Base-by-base conservation (phyloP, 2,113 vertebrate genomes). In the Myrmophylax atrothorax region DNA sequence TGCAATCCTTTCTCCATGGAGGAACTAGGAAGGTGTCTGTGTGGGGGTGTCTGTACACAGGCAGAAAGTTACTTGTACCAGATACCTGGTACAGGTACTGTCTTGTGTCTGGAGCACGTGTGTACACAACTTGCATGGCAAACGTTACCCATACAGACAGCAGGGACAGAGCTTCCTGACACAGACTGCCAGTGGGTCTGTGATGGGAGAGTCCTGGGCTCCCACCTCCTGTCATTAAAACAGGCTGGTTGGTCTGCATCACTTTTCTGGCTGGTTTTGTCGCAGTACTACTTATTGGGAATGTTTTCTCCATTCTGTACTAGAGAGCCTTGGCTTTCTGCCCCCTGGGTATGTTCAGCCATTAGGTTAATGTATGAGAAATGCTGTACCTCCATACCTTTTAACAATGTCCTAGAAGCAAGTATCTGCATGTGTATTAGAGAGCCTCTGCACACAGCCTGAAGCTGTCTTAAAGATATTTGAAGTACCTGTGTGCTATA, bases 221-320 rank as follows among this genome's bases (percentile, higher is more conserved):
- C 24, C 0, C 0, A 14, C 14, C 19, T 84, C 59, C 24, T 73
- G 33, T 47, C 20, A 5, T 52, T 75, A 18, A 31, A 78, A 60
- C 10, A 25, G 33, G 10, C 53, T 76, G 23, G 12, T 37, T 80
- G 31, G 16, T 79, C 62, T 83, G 25, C 9, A 12, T 42, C 4
- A 3, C n/a, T 55, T 69, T 85, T 37, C 49, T 72, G 47, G 3
- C 46, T 56, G 29, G 75, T 53, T 38, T 15, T 79, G 20, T 35
- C 53, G 20, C 37, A 12, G 40, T 35, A 10, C n/a, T 69, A 0
- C 31, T 60, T 66, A 24, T 23, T 72, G 40, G 62, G 37, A 87
- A 64, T 66, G 28, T 7, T 79, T 82, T 90, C 66, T 85, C 28
- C 29, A 35, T 88, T 46, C 67, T 76, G 14, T 46, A 46, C n/a